A percentile compares a stretch with the other conserved stretches of the same genome.
phyloP scores from a whole-genome alignment of 2,888 invertebrate species.

The Phyllotreta cruciferae region DNA sequence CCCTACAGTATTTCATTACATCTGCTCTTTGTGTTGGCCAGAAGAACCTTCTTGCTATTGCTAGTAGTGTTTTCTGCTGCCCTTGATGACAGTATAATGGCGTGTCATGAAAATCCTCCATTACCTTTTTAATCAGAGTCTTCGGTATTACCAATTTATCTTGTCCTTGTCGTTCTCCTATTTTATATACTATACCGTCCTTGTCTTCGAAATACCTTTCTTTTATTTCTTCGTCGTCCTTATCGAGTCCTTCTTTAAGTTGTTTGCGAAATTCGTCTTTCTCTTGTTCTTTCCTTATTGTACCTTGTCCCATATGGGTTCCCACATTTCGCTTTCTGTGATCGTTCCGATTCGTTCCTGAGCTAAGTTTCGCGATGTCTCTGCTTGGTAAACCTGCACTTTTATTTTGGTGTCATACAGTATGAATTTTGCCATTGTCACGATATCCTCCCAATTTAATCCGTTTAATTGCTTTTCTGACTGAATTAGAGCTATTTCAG shows the following conservation, averaged over 20 bases:
- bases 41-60: conserved; percentile 40
- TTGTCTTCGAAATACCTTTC: conserved; percentile 14
- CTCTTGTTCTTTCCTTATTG: conserved; percentile 14
- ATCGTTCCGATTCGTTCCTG: conserved; percentile 1
- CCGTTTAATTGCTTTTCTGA: conserved; percentile 13
- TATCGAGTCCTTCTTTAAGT: conserved; percentile 7
- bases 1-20: conserved; percentile 39
- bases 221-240: conserved; percentile 1
- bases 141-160: conserved; percentile 26
- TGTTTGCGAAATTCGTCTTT: conserved; percentile 12
- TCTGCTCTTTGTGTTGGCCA: conserved; percentile 44
- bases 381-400: background rate
- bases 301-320: conserved; percentile 23
- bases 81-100: conserved; percentile 46
- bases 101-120: conserved; percentile 39
- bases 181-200: conserved; percentile 19
- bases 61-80: conserved; percentile 44
- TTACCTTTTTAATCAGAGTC: conserved; percentile 2
- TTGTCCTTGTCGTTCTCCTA: background rate
- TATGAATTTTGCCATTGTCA: conserved; percentile 19
- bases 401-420: conserved; percentile 9
- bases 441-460: conserved; percentile 20
- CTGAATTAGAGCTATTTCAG: conserved; percentile 13
- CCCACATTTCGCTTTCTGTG: conserved; percentile 13
- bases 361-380: background rate